Evolutionary conservation across 2,113 vertebrate genomes (phyloP).

Genomic region (Polypterus senegalus): DNA sequence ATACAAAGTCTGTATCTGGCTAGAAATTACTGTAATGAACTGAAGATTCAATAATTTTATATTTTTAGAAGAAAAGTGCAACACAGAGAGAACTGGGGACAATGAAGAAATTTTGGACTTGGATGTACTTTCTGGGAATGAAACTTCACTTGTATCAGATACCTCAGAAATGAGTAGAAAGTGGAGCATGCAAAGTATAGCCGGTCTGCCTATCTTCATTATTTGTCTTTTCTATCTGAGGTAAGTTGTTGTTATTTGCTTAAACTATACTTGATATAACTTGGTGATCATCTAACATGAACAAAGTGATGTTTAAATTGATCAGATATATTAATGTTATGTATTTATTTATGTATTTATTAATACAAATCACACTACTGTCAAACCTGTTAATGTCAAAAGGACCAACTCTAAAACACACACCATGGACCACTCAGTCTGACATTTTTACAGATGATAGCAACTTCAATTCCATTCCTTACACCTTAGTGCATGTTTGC

Average conservation of each 20-base stretch:
- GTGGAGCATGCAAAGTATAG: constrained; percentile 3
- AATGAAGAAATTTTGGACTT: neutral
- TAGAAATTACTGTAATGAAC: too few relatives aligned
- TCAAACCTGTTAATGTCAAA: neutral
- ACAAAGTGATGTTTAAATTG: too few relatives aligned
- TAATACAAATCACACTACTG: neutral
- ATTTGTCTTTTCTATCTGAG: constrained; percentile 11
- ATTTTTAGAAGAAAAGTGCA: too few relatives aligned
- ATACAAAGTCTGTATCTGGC: too few relatives aligned
- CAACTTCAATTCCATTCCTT: too few relatives aligned
- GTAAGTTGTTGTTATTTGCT: neutral
- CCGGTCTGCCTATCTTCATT: constrained; percentile 5
- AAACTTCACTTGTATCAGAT: neutral
- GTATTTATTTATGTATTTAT: neutral
- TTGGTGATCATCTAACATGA: too few relatives aligned
- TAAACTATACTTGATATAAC: neutral
- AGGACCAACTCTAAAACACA: neutral
- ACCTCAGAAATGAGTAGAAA: neutral
- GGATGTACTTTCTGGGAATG: neutral
- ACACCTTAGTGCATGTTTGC: too few relatives aligned
- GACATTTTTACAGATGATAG: neutral
- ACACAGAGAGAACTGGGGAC: too few relatives aligned
- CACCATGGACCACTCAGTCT: too few relatives aligned
- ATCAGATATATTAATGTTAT: neutral
- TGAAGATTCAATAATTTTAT: too few relatives aligned